Evolutionary conservation across 2,888 invertebrate species (phyloP).

Genomic region (Drosophila borealis): DNA sequence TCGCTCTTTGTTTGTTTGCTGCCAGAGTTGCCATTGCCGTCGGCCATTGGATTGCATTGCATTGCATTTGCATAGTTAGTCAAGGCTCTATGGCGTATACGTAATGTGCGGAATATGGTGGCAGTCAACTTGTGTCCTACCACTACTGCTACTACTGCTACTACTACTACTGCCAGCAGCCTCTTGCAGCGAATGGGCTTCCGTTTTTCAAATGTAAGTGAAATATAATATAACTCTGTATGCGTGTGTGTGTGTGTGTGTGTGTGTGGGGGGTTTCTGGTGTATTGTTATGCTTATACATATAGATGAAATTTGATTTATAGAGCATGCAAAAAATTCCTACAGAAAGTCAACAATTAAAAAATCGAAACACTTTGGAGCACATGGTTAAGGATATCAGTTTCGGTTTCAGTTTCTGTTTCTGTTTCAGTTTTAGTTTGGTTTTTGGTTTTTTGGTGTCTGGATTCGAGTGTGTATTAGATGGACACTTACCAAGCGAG

Average conservation of each 20-base stretch:
- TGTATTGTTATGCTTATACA: background rate
- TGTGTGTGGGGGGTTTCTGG: conserved; percentile 11
- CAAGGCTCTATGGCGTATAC: conserved; percentile 53
- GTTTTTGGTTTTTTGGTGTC: conserved; percentile 5
- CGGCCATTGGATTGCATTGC: conserved; percentile 56
- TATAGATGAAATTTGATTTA: conserved; percentile 32
- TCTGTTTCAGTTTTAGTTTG: conserved; percentile 3
- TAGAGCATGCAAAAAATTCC: conserved; percentile 51
- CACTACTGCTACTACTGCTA: too few relatives aligned
- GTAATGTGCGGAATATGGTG: conserved; percentile 33
- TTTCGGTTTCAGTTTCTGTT: conserved; percentile 25
- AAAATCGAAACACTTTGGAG: conserved; percentile 32
- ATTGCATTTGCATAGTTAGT: conserved; percentile 65
- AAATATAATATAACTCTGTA: conserved; percentile 1
- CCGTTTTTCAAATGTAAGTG: conserved; percentile 33
- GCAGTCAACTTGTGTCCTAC: conserved; percentile 29
- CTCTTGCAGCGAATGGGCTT: conserved; percentile 43
- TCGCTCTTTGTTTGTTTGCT: conserved; percentile 32
- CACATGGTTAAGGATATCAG: background rate
- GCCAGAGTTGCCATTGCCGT: conserved; percentile 48
- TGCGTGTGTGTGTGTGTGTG: conserved; percentile 6
- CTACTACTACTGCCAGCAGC: conserved; percentile 6
- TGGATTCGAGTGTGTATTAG: conserved; percentile 12
- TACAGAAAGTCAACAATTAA: conserved; percentile 48
- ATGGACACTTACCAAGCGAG: conserved; percentile 91